Conservation (phyloP, 2,888 invertebrate species). For the Chloroclysta siterata region DNA sequence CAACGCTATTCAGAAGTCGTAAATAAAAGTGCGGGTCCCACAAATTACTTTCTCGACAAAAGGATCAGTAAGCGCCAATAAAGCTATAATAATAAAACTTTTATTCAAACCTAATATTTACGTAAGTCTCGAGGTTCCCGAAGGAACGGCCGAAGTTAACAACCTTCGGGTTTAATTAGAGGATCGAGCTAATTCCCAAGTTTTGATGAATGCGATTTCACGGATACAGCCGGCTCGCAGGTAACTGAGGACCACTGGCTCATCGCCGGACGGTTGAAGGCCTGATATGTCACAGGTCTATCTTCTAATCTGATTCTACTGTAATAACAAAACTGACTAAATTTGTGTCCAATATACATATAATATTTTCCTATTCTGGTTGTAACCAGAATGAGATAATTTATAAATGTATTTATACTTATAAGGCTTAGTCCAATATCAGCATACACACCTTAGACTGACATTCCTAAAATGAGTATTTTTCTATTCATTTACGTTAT, state of each 20-base stretch:
- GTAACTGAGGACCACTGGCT: conserved; percentile 21
- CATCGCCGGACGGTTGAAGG: too few species aligned
- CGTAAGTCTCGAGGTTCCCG: conserved; percentile 62
- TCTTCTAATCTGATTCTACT: too few species aligned
- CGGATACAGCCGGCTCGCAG: conserved; percentile 60
- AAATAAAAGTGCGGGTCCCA: conserved; percentile 36
- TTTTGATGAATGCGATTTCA: conserved; percentile 83
- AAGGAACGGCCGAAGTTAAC: conserved; percentile 63
- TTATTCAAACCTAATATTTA: conserved; percentile 76
- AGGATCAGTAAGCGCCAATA: conserved; percentile 60
- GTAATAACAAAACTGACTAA: too few species aligned
- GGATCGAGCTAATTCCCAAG: conserved; percentile 78
- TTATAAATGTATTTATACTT: too few species aligned
- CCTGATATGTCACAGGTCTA: too few species aligned
- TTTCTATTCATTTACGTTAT: too few species aligned
- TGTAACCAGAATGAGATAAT: too few species aligned
- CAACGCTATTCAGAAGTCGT: conserved; percentile 30
- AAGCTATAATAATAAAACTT: conserved; percentile 73
- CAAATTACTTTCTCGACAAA: conserved; percentile 38
- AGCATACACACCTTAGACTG: too few species aligned
- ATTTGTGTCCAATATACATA: too few species aligned
- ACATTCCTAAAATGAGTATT: too few species aligned
- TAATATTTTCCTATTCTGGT: too few species aligned
- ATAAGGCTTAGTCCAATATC: too few species aligned
- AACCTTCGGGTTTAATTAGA: conserved; percentile 81